Evolutionary conservation across 2,797 vertebrate genomes (phyloP).

Genomic region (Acanthurus leucopareius): DNA sequence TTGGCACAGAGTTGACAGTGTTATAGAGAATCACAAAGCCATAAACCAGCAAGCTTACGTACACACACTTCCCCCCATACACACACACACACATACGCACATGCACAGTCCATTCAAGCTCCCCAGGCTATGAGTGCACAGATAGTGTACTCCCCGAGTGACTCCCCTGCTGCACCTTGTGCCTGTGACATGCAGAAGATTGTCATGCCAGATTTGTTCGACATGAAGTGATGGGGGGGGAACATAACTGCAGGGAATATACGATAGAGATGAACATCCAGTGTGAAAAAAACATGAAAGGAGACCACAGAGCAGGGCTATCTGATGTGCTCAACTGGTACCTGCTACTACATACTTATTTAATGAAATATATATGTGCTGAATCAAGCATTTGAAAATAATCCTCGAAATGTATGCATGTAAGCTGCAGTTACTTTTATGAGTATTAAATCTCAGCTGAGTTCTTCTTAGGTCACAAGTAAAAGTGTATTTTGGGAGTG

Average conservation of each 20-base stretch:
- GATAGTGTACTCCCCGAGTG: slow-evolving; percentile 62
- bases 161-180: slow-evolving; percentile 62
- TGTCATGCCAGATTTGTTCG: slow-evolving; percentile 77
- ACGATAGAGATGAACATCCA: slow-evolving; percentile 67
- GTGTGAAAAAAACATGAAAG: slow-evolving; percentile 57
- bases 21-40: slow-evolving; percentile 43
- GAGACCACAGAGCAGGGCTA: slow-evolving; percentile 38
- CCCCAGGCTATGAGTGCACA: slow-evolving; percentile 56
- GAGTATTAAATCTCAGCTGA: background rate
- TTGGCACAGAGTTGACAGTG: slow-evolving; percentile 20
- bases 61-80: background rate
- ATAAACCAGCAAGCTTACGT: background rate
- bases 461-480: slow-evolving; percentile 33
- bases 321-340: slow-evolving; percentile 28
- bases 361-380: slow-evolving; percentile 11
- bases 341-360: slow-evolving; percentile 34
- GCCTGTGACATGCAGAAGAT: slow-evolving; percentile 64
- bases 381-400: slow-evolving; percentile 8
- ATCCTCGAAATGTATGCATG: background rate
- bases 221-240: slow-evolving; percentile 70
- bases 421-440: slow-evolving; percentile 4
- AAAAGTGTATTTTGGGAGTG: slow-evolving; percentile 36
- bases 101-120: slow-evolving; percentile 37
- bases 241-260: slow-evolving; percentile 70
- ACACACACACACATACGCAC: slow-evolving; percentile 6